Evolutionary conservation across 2,113 vertebrate genomes (phyloP).

Genomic region (Cisticola juncidis): DNA sequence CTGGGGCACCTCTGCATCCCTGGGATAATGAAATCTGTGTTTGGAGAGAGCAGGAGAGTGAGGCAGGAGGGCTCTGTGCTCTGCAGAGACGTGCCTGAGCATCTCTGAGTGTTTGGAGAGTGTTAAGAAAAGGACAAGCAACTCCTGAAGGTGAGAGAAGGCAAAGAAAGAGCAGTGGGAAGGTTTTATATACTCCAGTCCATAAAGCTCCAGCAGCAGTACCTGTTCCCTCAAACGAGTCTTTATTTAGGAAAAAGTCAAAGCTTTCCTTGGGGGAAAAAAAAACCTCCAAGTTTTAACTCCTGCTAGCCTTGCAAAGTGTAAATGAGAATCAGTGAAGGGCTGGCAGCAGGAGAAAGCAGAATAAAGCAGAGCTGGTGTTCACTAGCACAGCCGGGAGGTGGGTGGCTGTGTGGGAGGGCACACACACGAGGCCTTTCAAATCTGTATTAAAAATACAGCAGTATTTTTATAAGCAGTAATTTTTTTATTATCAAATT

Average conservation of each 20-base stretch:
- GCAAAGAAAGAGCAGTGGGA: background rate
- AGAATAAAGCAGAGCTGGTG: background rate
- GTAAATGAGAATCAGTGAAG: background rate
- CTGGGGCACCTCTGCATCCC: background rate
- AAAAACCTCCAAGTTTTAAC: background rate
- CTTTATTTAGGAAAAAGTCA: background rate
- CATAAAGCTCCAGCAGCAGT: background rate
- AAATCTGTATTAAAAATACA: background rate
- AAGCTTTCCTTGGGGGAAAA: rapidly evolving
- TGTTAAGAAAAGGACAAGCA: background rate
- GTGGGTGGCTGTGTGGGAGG: constrained; percentile 39
- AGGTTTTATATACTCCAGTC: background rate
- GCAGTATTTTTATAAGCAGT: background rate
- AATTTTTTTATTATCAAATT: background rate
- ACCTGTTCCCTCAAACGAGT: background rate
- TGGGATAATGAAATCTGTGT: background rate
- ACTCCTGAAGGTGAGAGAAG: background rate
- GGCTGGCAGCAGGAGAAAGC: background rate
- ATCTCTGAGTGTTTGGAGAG: background rate
- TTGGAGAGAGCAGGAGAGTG: background rate
- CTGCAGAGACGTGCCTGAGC: background rate
- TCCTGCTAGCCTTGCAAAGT: background rate
- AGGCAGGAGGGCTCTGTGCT: background rate
- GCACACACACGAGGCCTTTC: background rate
- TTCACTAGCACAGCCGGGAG: background rate